These are phyloP conservation scores for Caenorhabditis sp. DNA, from an alignment of 2,888 invertebrate genomes.

Conservation along the genomic window DNA sequence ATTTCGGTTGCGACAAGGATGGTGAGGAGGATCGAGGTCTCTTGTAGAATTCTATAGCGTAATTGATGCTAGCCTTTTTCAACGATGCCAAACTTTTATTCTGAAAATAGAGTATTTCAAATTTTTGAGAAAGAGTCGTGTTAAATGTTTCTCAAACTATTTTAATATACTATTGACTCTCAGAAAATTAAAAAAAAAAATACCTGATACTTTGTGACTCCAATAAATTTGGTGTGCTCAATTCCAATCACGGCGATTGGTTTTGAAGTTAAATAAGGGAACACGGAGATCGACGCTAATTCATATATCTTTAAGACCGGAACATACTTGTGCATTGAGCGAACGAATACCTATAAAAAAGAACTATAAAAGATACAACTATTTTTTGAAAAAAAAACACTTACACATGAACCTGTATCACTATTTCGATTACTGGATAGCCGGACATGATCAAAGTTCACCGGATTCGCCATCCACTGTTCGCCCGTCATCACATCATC, in stretches of 20 bases:
- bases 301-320: slow-evolving; percentile 74
- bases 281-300: slow-evolving; percentile 25
- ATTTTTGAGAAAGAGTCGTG: no score
- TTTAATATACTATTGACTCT: no score
- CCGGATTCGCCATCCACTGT: slow-evolving; percentile 50
- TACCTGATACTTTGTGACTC: slow-evolving; percentile 91
- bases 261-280: slow-evolving; percentile 72
- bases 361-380: not conserved
- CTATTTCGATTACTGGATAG: slow-evolving; percentile 61
- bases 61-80: no score
- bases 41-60: no score
- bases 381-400: slow-evolving; percentile 1
- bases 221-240: slow-evolving; percentile 94
- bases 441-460: slow-evolving; percentile 62
- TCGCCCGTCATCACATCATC: slow-evolving; percentile 40
- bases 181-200: not conserved
- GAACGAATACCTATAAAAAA: no score
- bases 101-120: no score
- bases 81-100: no score
- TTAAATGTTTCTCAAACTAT: no score
- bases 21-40: no score
- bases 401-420: slow-evolving; percentile 37
- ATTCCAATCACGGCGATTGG: slow-evolving; percentile 81
- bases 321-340: slow-evolving; percentile 96
- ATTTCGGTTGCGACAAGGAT: no score